Conservation (phyloP, 2,888 invertebrate species). For the Ennomos erosarius region DNA sequence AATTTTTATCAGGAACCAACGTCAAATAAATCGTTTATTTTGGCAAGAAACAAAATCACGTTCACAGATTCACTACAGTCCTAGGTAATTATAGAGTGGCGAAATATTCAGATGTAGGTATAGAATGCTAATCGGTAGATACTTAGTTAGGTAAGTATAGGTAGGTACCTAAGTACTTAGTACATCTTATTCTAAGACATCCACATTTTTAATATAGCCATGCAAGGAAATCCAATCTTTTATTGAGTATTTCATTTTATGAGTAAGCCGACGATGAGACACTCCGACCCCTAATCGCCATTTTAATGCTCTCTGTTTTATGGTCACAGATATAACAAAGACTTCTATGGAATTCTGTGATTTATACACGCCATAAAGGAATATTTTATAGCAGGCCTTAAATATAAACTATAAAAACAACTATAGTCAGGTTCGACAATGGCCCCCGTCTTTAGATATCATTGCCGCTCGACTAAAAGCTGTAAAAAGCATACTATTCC, state of each 20-base stretch:
- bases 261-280: conserved; percentile 55
- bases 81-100: no score
- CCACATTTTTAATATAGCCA: neutral
- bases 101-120: no score
- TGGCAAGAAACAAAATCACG: no score
- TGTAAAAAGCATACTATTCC: conserved; percentile 26
- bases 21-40: conserved; percentile 16
- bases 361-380: conserved; percentile 55
- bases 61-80: no score
- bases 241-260: conserved; percentile 50
- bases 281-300: conserved; percentile 58
- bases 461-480: conserved; percentile 4
- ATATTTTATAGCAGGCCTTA: conserved; percentile 43
- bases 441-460: conserved; percentile 26
- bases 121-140: no score
- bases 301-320: conserved; percentile 64
- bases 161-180: no score
- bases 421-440: conserved; percentile 29
- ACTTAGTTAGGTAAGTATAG: no score
- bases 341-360: conserved; percentile 53
- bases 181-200: no score
- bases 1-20: conserved; percentile 19
- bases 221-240: conserved; percentile 37
- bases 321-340: conserved; percentile 56
- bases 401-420: conserved; percentile 40